Base-by-base conservation (phyloP, 2,797 vertebrate species). In the Heliangelus exortis region DNA sequence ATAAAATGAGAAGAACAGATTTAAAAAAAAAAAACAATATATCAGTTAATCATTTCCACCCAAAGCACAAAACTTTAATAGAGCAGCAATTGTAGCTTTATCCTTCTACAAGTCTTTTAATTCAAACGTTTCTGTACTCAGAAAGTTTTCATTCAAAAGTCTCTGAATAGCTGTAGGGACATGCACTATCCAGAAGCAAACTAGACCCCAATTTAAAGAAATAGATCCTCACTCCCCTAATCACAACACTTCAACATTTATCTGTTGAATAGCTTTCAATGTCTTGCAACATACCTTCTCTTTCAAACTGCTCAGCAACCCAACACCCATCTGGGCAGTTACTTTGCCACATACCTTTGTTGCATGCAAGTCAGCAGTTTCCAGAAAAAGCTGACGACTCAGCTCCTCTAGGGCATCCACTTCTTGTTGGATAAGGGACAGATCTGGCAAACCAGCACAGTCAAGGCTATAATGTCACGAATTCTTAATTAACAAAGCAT, bases 401-500 rank as follows among this genome's bases (percentile, higher is more conserved):
- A 99, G 94, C 96, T 99, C 99, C 97, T 99, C 99, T 57, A 99
- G 95, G 84, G 99, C 99, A 95, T 99, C 99, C 29, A 99, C 99
- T 96, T 99, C 99, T 97, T 99, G 99, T 96, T 99, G 99, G 95
- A 99, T 99, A 96, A 99, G 97, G 87, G 98, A 98, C 72, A 99
- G 98, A 97, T 99, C 99, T 99, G 98, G 91, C 82, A 90, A 94
- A 87, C 95, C 89, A 94, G 88, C 28, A 87, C 3, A 95, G 97
- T 98, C 91, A 98, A 98, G 98, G 97, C 91, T 95, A 90, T 87
- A 96, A 95, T 50, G 6, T 59, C 3, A 93, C 23, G 73, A 67
- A 66, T 87, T 87, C 72, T 66, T 82, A 16, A 59, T 7, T 26
- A 55, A 2, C 10, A 67, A 80, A 93, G 47, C 25, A 62, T 45